A percentile compares a stretch with the other conserved stretches of the same genome.
Evolutionary conservation across 2,888 invertebrate genomes (phyloP).

Genomic region (Vannuccia rotundouncinata): DNA sequence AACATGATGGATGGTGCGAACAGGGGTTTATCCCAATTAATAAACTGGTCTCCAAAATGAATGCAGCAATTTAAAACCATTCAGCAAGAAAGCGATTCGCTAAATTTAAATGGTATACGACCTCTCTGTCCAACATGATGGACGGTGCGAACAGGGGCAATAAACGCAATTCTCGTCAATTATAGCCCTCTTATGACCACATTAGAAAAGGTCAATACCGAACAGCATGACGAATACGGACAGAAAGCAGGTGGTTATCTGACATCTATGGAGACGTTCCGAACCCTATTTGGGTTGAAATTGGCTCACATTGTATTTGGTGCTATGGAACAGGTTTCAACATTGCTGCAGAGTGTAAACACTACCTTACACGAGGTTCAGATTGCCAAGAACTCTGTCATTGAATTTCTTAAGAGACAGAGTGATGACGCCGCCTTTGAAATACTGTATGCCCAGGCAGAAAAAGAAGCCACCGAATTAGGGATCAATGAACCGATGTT

Average conservation of each 20-base stretch:
- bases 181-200: background rate
- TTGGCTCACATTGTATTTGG: background rate
- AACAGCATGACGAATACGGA: background rate
- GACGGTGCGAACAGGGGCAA: background rate
- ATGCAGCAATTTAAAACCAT: no score
- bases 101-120: background rate
- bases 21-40: no score
- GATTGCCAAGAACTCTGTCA: background rate
- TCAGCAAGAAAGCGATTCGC: no score
- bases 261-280: background rate
- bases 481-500: background rate
- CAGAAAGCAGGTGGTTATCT: background rate
- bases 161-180: background rate
- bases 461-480: background rate
- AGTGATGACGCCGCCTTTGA: background rate
- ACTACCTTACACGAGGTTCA: background rate
- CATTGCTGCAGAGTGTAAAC: background rate
- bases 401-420: background rate
- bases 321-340: background rate
- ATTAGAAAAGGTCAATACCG: background rate
- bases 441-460: background rate
- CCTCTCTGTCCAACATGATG: background rate
- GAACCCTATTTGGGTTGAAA: background rate
- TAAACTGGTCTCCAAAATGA: no score
- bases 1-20: background rate